Evolutionary conservation across 1,140 invertebrate species (phyloP).

Genomic region (Temnothorax nylanderi): DNA sequence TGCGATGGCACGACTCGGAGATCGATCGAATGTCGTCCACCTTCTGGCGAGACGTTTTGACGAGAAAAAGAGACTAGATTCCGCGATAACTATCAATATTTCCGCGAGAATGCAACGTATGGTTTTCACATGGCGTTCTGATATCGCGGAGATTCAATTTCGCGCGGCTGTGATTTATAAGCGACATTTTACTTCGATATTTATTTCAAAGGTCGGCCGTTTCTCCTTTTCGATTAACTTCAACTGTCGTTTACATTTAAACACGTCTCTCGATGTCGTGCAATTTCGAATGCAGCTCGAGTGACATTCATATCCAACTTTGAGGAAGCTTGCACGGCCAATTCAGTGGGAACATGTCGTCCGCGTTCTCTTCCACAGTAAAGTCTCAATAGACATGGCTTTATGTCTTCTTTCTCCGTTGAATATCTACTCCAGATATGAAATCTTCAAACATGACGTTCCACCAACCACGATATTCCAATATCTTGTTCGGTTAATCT

Average conservation of each 20-base stretch:
- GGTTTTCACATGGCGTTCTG: background rate
- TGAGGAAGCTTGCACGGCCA: background rate
- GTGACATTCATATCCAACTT: conserved; percentile 39
- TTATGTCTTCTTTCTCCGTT: background rate
- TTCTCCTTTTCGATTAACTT: conserved; percentile 29
- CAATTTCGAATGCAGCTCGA: conserved; percentile 23
- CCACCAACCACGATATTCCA: conserved; percentile 16
- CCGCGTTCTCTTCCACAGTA: conserved; percentile 11
- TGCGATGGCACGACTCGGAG: conserved; percentile 63
- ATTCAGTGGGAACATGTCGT: conserved; percentile 38
- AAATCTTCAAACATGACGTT: conserved; percentile 34
- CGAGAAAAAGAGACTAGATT: conserved; percentile 27
- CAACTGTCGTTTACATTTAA: conserved; percentile 24
- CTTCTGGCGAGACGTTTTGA: conserved; percentile 25
- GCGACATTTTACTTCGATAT: background rate
- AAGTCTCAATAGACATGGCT: conserved; percentile 13
- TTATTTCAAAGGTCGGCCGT: background rate
- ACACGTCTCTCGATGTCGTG: conserved; percentile 11
- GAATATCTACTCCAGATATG: conserved; percentile 19
- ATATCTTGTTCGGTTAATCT: conserved; percentile 31
- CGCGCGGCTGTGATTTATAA: background rate
- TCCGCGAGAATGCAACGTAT: conserved; percentile 27
- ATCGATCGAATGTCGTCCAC: conserved; percentile 72
- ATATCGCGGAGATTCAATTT: conserved; percentile 25
- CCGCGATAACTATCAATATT: conserved; percentile 60